A percentile compares a stretch with the other conserved stretches of the same genome.
These are phyloP conservation scores for Prosapia bicincta DNA, from an alignment of 2,888 invertebrate species.

Conservation along the genomic window DNA sequence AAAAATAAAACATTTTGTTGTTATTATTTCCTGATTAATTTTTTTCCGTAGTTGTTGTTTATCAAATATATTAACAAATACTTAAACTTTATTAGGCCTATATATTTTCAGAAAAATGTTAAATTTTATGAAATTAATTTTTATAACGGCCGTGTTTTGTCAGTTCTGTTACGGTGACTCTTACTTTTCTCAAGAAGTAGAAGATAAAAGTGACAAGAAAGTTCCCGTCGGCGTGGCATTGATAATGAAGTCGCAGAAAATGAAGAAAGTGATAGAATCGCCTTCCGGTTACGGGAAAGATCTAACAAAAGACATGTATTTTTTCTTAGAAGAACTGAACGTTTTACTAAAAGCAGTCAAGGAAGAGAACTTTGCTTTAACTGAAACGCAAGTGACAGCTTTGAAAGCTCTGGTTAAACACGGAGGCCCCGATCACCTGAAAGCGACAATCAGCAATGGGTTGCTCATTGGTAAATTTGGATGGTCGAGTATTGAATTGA, in stretches of 20 bases:
- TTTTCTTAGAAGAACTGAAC: not conserved
- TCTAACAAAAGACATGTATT: not conserved
- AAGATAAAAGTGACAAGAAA: not conserved
- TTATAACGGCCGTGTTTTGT: not conserved
- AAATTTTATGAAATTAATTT: not conserved
- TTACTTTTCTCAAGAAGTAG: not conserved
- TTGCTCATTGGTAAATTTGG: not conserved
- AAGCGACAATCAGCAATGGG: not conserved
- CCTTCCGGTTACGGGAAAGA: not conserved
- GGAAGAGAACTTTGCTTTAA: not conserved
- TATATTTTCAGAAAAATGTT: not conserved
- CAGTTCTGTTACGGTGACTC: not conserved
- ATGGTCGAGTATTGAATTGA: not conserved
- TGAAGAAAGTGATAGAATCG: not conserved
- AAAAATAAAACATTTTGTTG: not conserved
- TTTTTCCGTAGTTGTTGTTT: too few species aligned
- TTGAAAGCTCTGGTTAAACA: not conserved
- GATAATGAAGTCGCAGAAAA: not conserved
- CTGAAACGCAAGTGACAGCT: not conserved
- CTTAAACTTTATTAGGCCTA: too few species aligned
- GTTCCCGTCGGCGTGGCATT: not conserved
- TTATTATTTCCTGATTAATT: too few species aligned
- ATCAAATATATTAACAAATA: too few species aligned
- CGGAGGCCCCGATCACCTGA: not conserved
- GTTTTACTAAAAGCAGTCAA: not conserved